Evolutionary conservation across 2,797 vertebrate genomes (phyloP).

Genomic region (Mormyrus proboscirostris): DNA sequence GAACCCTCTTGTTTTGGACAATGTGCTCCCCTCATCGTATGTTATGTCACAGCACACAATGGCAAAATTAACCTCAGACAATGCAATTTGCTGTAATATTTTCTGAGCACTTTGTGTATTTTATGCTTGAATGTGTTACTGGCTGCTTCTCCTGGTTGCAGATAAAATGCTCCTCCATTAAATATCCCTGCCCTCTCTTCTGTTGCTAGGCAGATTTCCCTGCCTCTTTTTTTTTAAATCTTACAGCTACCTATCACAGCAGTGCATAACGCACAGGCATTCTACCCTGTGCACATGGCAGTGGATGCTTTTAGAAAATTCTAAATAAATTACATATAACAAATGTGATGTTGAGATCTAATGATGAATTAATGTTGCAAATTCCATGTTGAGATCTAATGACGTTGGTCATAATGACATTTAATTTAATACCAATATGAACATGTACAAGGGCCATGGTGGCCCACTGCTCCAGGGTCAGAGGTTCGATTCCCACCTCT

Average conservation of each 20-base stretch:
- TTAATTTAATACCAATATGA: background rate
- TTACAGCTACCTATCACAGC: conserved; percentile 26
- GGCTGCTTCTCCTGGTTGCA: background rate
- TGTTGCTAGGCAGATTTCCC: conserved; percentile 50
- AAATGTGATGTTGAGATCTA: background rate
- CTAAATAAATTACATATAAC: background rate
- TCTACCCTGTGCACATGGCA: background rate
- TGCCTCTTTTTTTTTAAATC: conserved; percentile 30
- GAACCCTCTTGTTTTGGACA: background rate
- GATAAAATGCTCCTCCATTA: background rate
- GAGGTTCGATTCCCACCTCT: background rate
- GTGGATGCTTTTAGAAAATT: background rate
- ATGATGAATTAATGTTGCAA: background rate
- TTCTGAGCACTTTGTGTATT: background rate
- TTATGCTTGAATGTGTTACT: background rate
- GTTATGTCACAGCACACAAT: background rate
- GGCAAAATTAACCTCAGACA: background rate
- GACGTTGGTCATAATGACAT: background rate
- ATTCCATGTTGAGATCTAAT: background rate
- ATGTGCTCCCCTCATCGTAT: background rate
- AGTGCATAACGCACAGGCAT: background rate
- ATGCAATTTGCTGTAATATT: background rate
- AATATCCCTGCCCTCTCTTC: conserved; percentile 35
- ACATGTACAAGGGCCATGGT: background rate
- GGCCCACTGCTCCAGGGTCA: background rate